Conservation (phyloP, 2,797 vertebrate genomes). For the Nyctibius grandis region DNA sequence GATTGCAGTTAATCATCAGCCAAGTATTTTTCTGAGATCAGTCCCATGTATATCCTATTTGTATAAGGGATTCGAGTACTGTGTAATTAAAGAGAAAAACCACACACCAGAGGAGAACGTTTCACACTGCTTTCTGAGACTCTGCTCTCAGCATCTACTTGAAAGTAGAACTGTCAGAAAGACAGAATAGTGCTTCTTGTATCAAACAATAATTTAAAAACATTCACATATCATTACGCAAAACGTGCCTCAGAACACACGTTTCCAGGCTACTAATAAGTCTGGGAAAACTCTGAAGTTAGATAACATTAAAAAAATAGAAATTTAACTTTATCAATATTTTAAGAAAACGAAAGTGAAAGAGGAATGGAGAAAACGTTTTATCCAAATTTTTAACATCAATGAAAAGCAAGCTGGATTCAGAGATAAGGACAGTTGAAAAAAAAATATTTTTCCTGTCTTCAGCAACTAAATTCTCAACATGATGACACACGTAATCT, state of each 20-base stretch:
- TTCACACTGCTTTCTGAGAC: background rate
- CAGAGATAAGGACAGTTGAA: background rate
- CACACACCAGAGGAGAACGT: background rate
- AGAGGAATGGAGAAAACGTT: background rate
- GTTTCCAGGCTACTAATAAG: background rate
- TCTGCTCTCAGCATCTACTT: background rate
- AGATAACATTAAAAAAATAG: background rate
- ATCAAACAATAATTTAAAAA: background rate
- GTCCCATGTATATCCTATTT: background rate
- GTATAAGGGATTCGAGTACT: background rate
- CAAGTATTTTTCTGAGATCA: background rate
- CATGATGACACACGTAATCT: background rate
- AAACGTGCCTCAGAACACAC: background rate
- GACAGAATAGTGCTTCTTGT: background rate
- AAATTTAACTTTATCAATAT: background rate
- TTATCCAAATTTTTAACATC: background rate
- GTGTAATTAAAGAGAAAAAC: background rate
- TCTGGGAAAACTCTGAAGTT: background rate
- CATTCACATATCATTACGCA: accelerated
- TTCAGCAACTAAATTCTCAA: background rate
- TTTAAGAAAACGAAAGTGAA: background rate
- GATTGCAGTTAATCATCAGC: background rate
- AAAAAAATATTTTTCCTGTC: background rate
- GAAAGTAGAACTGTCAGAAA: background rate
- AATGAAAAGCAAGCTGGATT: background rate